A percentile compares a stretch with the other conserved stretches of the same genome.
Evolutionary conservation across 1,140 invertebrate species (phyloP).

Genomic region (Camponotus pennsylvanicus): DNA sequence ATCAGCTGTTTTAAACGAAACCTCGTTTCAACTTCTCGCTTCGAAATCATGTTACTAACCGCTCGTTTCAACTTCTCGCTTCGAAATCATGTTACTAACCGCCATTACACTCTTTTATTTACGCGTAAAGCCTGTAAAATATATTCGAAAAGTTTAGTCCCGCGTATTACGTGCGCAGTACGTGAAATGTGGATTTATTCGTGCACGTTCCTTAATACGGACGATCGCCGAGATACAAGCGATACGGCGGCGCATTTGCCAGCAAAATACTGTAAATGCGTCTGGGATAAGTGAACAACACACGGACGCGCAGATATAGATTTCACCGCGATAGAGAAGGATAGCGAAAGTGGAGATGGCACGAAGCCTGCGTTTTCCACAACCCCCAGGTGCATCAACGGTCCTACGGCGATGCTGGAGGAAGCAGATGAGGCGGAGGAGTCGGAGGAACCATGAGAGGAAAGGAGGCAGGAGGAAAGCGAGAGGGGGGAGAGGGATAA

Average conservation of each 20-base stretch:
- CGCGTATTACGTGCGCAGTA: not conserved
- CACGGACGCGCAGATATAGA: conserved; percentile 11
- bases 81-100: not conserved
- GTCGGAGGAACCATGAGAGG: conserved; percentile 44
- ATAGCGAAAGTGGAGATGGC: not conserved
- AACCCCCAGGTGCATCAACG: conserved; percentile 68
- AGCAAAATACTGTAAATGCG: conserved; percentile 56
- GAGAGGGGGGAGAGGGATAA: conserved; percentile 30
- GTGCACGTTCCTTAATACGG: not conserved
- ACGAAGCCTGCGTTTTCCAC: conserved; percentile 37
- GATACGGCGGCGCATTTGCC: not conserved
- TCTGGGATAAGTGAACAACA: conserved; percentile 59
- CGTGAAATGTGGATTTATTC: not conserved
- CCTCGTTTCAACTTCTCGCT: not conserved
- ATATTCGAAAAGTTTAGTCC: not conserved
- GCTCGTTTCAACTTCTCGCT: too few species aligned
- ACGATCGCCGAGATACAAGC: conserved; percentile 25
- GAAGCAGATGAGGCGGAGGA: conserved; percentile 53
- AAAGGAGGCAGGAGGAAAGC: not conserved
- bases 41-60: not conserved
- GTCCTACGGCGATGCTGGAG: conserved; percentile 49
- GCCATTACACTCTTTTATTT: not conserved
- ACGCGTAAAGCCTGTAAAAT: not conserved
- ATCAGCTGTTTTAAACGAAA: not conserved
- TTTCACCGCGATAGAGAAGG: conserved; percentile 5